Percentiles rank a stretch among this genome's conserved stretches.
Evolutionary conservation across 2,797 vertebrate genomes (phyloP).

Genomic region (Paguma larvata): DNA sequence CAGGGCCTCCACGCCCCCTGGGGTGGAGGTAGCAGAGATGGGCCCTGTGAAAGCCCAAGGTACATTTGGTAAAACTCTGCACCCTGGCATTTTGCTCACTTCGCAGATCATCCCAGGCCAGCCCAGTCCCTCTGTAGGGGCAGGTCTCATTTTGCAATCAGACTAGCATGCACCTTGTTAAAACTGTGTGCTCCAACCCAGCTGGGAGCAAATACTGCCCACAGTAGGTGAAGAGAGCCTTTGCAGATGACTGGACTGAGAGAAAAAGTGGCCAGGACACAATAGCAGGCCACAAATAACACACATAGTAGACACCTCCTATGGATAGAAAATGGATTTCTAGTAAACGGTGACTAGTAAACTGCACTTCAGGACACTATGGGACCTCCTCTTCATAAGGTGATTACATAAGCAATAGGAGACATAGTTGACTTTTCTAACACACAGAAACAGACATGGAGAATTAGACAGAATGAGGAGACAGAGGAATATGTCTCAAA

Average conservation of each 20-base stretch:
- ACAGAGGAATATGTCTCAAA: not conserved
- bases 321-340: not conserved
- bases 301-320: not conserved
- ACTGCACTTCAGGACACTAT: not conserved
- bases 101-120: not conserved
- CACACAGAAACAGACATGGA: not conserved
- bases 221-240: not conserved
- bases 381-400: not conserved
- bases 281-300: not conserved
- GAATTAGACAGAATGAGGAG: not conserved
- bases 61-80: not conserved
- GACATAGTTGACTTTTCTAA: not conserved
- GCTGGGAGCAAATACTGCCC: not conserved
- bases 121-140: not conserved
- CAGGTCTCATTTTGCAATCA: not conserved
- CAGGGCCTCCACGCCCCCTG: not conserved
- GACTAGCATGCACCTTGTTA: not conserved
- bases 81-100: not conserved
- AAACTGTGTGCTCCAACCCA: not conserved
- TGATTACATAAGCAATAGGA: not conserved
- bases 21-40: not conserved
- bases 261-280: not conserved
- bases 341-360: not conserved
- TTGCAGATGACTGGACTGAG: not conserved
- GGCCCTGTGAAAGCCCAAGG: not conserved